Conservation (phyloP, 2,113 vertebrate genomes). For the Philantomba maxwellii region DNA sequence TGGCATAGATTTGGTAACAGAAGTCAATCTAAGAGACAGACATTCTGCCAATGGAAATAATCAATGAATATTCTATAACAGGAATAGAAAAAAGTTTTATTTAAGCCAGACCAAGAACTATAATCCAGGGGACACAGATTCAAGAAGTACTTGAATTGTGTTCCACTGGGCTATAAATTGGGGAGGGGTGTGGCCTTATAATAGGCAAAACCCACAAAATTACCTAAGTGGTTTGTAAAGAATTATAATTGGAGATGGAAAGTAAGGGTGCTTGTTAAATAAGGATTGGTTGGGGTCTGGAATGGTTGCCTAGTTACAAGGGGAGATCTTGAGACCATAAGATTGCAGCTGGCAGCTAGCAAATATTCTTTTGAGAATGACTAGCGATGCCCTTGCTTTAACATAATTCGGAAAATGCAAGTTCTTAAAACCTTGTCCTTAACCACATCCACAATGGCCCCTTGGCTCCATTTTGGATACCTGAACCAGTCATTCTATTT, state of each 20-base stretch:
- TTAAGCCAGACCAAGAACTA: not conserved
- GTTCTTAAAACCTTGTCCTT: not conserved
- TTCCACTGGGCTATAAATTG: not conserved
- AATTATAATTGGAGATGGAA: not conserved
- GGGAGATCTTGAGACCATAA: not conserved
- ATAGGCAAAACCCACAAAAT: not conserved
- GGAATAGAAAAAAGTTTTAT: not conserved
- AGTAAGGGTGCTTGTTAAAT: not conserved
- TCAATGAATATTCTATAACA: not conserved
- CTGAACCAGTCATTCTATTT: not conserved
- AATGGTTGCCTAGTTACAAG: not conserved
- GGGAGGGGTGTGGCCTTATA: not conserved
- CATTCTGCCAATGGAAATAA: not conserved
- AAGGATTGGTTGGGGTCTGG: not conserved
- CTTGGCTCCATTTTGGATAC: not conserved
- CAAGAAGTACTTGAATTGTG: not conserved
- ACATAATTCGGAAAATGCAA: not conserved
- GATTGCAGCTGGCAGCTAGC: not conserved
- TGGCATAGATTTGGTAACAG: not conserved
- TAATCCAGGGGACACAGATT: not conserved
- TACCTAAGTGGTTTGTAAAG: not conserved
- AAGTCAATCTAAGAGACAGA: not conserved
- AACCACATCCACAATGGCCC: not conserved
- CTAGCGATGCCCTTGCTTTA: not conserved
- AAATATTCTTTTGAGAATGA: not conserved